Percentiles rank a stretch among this genome's conserved stretches.
Conservation (phyloP, 2,888 invertebrate genomes). For the Cepaea hortensis region DNA sequence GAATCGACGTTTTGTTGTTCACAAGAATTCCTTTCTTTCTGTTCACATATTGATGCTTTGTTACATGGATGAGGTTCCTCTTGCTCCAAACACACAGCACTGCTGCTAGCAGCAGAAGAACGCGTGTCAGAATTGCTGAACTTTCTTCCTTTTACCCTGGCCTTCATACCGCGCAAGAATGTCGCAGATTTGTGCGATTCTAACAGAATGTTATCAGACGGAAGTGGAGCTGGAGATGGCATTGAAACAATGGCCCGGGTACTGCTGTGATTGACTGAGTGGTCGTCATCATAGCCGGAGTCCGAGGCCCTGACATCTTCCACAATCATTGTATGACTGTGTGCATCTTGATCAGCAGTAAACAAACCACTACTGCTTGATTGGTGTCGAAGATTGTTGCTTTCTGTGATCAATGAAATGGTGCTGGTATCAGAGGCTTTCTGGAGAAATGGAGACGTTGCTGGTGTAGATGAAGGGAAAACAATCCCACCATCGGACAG, state of each 20-base stretch:
- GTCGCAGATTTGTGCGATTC: background rate
- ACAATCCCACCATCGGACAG: constrained; percentile 18
- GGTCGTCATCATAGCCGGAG: background rate
- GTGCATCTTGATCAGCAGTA: background rate
- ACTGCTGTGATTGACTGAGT: no score
- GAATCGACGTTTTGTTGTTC: background rate
- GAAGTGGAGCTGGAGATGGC: no score
- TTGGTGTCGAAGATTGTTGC: background rate
- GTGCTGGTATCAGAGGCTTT: constrained; percentile 22
- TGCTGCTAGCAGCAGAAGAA: background rate
- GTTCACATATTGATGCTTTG: background rate
- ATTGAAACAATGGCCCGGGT: background rate
- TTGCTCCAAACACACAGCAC: background rate
- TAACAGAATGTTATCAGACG: background rate
- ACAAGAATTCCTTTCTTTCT: background rate
- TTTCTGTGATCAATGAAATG: background rate
- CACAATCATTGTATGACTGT: no score
- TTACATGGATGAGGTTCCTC: background rate
- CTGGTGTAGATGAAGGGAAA: background rate
- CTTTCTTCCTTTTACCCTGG: background rate
- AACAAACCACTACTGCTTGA: background rate
- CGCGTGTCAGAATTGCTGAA: background rate
- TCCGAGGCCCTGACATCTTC: background rate
- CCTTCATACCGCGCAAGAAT: constrained; percentile 3
- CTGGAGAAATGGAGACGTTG: constrained; percentile 6